phyloP scores from a whole-genome alignment of 2,888 invertebrate genomes.

The Drosophila mulleri region DNA sequence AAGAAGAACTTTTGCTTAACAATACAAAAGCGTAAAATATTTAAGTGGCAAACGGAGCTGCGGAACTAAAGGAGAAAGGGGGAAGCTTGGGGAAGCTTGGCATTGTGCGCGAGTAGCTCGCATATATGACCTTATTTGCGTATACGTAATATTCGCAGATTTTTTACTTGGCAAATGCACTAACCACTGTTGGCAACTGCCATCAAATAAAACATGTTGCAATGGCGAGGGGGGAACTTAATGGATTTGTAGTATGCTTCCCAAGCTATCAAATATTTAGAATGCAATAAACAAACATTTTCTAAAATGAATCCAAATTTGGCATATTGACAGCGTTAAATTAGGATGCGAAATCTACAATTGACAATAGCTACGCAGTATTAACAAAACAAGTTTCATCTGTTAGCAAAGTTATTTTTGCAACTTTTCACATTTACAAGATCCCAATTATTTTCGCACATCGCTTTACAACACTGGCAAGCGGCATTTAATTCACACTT shows the following conservation, averaged over 20 bases:
- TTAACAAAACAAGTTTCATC: not conserved
- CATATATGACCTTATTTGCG: constrained; percentile 64
- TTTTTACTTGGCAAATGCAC: constrained; percentile 56
- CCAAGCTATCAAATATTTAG: constrained; percentile 8
- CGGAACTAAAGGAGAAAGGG: constrained; percentile 4
- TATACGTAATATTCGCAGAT: constrained; percentile 61
- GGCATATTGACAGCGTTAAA: constrained; percentile 5
- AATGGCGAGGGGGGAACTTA: constrained; percentile 4
- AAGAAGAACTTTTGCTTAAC: constrained; percentile 54
- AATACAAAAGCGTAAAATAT: constrained; percentile 73
- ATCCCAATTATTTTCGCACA: too few species aligned
- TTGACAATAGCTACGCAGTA: not conserved
- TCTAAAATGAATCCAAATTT: not conserved
- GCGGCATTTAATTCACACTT: not conserved
- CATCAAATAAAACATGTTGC: constrained; percentile 36
- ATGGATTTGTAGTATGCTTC: constrained; percentile 22
- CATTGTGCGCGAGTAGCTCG: constrained; percentile 20
- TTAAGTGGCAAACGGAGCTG: constrained; percentile 54
- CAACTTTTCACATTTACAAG: too few species aligned
- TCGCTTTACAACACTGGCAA: too few species aligned
- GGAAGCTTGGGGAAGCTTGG: not conserved
- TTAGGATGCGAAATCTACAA: not conserved
- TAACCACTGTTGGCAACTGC: constrained; percentile 50
- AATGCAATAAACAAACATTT: constrained; percentile 15
- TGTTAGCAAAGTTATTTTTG: too few species aligned